Conservation (phyloP, 2,113 vertebrate species). For the Tachycineta bicolor region DNA sequence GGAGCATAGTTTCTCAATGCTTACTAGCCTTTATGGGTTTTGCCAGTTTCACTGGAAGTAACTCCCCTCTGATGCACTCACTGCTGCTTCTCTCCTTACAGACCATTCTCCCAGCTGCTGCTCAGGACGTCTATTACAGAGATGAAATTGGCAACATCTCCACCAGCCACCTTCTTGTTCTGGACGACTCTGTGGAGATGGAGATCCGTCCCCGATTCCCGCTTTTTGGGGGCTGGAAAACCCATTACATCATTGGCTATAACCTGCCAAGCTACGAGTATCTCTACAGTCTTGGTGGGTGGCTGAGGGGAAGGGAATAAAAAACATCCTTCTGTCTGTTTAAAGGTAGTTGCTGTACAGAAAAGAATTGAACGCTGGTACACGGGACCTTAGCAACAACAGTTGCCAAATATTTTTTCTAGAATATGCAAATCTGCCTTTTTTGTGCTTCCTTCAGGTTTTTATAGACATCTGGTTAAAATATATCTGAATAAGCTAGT, state of each 20-base stretch:
- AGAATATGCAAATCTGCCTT: not conserved
- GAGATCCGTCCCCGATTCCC: constrained; percentile 96
- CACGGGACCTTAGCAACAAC: not conserved
- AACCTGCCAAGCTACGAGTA: constrained; percentile 98
- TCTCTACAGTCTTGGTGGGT: constrained; percentile 93
- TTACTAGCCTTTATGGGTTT: not conserved
- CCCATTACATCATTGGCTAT: constrained; percentile 96
- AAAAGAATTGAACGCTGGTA: not conserved
- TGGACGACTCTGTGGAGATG: constrained; percentile 98
- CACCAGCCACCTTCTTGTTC: constrained; percentile 93
- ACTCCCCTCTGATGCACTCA: not conserved
- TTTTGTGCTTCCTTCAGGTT: not conserved
- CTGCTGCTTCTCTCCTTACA: constrained; percentile 46
- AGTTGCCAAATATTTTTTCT: constrained; percentile 2
- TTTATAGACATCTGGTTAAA: not conserved
- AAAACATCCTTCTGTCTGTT: not conserved
- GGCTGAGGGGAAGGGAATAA: not conserved
- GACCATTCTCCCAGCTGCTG: constrained; percentile 98
- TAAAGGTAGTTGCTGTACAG: not conserved
- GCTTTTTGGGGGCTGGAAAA: constrained; percentile 98
- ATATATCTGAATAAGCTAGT: not conserved
- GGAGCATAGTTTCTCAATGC: not conserved
- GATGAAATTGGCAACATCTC: constrained; percentile 99
- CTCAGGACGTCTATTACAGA: constrained; percentile 96
- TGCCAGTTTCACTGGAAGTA: not conserved